phyloP scores from a whole-genome alignment of 2,797 vertebrate genomes.

The Acestrorhynchus altus region DNA sequence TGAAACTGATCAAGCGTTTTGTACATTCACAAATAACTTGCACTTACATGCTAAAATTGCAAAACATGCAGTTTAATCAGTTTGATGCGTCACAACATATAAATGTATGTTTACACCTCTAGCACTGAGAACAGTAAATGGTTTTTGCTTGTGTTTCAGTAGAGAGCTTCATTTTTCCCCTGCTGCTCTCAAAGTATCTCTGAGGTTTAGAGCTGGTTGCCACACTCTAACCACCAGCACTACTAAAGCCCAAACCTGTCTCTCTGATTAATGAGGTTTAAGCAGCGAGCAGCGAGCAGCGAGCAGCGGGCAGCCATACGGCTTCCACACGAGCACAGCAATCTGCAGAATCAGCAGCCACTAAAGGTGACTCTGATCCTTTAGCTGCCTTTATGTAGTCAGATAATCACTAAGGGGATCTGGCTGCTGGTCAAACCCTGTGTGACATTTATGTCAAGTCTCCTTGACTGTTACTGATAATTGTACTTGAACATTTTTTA shows the following conservation, averaged over 20 bases:
- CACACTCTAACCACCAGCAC: neutral
- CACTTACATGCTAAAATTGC: too few relatives aligned
- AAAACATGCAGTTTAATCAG: too few relatives aligned
- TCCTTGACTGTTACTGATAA: neutral
- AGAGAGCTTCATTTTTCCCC: neutral
- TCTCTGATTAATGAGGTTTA: slow-evolving; percentile 10
- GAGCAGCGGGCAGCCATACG: neutral
- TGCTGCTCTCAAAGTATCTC: neutral
- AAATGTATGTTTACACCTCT: neutral
- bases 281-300: neutral
- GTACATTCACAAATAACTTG: too few relatives aligned
- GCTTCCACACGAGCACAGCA: neutral
- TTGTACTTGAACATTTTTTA: too few relatives aligned
- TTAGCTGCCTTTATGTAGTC: neutral
- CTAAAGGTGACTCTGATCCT: slow-evolving; percentile 1
- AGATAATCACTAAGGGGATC: slow-evolving; percentile 3
- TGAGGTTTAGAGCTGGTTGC: neutral
- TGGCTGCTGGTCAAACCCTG: neutral
- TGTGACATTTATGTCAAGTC: neutral
- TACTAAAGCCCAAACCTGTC: neutral
- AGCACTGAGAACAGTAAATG: neutral
- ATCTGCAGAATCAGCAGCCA: slow-evolving; percentile 1
- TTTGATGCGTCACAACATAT: neutral
- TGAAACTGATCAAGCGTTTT: too few relatives aligned
- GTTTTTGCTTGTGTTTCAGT: too few relatives aligned